A percentile compares a stretch with the other conserved stretches of the same genome.
These are phyloP conservation scores for Caenorhabditis inopinata DNA, from an alignment of 1,140 invertebrate species.

Conservation along the genomic window DNA sequence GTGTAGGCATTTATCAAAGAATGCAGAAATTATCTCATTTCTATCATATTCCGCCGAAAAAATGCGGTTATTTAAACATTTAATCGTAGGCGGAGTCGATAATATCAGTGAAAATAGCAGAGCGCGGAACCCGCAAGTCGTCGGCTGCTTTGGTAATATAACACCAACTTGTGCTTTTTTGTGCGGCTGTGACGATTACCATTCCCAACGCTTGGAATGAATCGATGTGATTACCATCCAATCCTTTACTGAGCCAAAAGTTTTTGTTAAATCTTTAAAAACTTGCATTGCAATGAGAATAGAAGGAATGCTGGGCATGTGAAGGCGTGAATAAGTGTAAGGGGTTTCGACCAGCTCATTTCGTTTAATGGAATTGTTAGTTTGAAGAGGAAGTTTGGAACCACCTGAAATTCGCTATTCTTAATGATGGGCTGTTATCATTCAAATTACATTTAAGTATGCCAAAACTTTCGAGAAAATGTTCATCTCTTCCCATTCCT, in stretches of 20 bases:
- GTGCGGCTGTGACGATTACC: background rate
- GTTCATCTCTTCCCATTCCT: slow-evolving; percentile 20
- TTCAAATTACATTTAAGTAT: background rate
- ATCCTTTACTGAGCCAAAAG: slow-evolving; percentile 27
- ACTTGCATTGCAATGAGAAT: slow-evolving; percentile 40
- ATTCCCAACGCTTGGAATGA: slow-evolving; percentile 32
- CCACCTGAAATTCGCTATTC: background rate
- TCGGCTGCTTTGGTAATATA: background rate
- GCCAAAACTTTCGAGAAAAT: background rate
- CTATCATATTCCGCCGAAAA: too few species aligned
- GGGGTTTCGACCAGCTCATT: slow-evolving; percentile 72
- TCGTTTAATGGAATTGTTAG: slow-evolving; percentile 73
- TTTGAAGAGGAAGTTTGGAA: slow-evolving; percentile 70
- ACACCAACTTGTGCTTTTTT: too few species aligned
- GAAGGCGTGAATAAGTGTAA: slow-evolving; percentile 71
- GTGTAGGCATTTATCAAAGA: too few species aligned
- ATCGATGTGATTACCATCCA: background rate
- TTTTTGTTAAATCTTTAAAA: slow-evolving; percentile 34
- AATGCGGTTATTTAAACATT: too few species aligned
- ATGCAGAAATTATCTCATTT: too few species aligned
- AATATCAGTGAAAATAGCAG: background rate
- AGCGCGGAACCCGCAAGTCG: background rate
- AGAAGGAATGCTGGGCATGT: slow-evolving; percentile 69
- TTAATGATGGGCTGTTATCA: too few species aligned
- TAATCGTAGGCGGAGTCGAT: background rate